Evolutionary conservation across 2,113 vertebrate genomes (phyloP).

Genomic region (Nyctibius bracteatus): DNA sequence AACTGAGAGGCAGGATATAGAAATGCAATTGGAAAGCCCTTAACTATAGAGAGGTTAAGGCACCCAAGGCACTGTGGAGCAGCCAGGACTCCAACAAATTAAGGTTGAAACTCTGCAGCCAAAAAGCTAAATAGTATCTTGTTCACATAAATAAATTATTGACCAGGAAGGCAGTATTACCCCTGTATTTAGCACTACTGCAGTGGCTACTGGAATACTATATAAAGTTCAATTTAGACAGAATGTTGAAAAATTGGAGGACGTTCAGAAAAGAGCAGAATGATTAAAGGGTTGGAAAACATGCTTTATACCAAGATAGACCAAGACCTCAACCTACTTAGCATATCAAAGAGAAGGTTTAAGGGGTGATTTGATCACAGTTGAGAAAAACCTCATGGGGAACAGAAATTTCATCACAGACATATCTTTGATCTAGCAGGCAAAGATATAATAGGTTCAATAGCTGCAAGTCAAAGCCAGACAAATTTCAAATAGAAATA

Average conservation of each 20-base stretch:
- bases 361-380: slow-evolving; percentile 38
- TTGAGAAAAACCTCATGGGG: not conserved
- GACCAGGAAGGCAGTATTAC: not conserved
- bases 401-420: slow-evolving; percentile 34
- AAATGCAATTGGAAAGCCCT: not conserved
- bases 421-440: slow-evolving; percentile 40
- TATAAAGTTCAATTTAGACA: slow-evolving; percentile 25
- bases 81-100: not conserved
- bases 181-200: not conserved
- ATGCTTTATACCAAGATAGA: slow-evolving; percentile 26
- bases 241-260: not conserved
- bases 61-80: not conserved
- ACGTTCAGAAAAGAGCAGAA: not conserved
- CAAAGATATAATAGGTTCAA: slow-evolving; percentile 1
- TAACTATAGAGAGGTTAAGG: not conserved
- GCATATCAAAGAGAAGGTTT: slow-evolving; percentile 52
- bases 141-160: slow-evolving; percentile 19
- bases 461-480: slow-evolving; percentile 3
- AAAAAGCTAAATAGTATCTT: slow-evolving; percentile 18
- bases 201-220: slow-evolving; percentile 3
- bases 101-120: not conserved
- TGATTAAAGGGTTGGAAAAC: slow-evolving; percentile 52
- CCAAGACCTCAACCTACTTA: slow-evolving; percentile 28
- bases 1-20: not conserved
- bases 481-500: not conserved